phyloP scores from a whole-genome alignment of 2,797 vertebrate species.

The Mionectes olivaceus region DNA sequence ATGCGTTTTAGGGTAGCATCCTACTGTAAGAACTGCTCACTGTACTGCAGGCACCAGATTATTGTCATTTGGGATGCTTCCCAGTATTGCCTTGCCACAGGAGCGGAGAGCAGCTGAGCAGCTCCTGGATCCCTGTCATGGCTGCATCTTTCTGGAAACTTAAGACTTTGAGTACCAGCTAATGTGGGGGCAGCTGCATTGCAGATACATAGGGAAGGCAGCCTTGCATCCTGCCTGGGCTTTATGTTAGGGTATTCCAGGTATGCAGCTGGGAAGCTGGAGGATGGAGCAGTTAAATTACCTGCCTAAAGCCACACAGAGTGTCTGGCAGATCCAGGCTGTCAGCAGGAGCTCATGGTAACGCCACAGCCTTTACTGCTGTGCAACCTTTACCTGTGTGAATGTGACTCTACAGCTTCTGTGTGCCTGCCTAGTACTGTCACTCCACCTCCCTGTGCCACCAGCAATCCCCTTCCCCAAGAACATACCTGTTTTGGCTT shows the following conservation, averaged over 20 bases:
- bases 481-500: constrained; percentile 36
- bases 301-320: neutral
- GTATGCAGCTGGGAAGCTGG: neutral
- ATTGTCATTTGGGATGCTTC: neutral
- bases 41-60: neutral
- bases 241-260: too few relatives aligned
- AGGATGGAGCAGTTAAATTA: neutral
- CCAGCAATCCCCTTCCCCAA: neutral
- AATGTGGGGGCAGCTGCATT: neutral
- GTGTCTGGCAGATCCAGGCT: neutral
- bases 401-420: neutral
- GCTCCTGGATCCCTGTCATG: neutral
- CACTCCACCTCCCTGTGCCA: neutral
- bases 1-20: neutral
- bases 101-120: neutral
- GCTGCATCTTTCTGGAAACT: neutral
- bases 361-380: neutral
- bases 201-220: neutral
- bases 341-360: neutral
- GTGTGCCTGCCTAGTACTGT: neutral
- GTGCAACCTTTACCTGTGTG: rapidly evolving
- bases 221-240: neutral
- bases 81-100: neutral
- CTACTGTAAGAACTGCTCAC: neutral
- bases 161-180: neutral